phyloP scores from a whole-genome alignment of 1,140 invertebrate genomes.

The Dufourea novaeangliae region DNA sequence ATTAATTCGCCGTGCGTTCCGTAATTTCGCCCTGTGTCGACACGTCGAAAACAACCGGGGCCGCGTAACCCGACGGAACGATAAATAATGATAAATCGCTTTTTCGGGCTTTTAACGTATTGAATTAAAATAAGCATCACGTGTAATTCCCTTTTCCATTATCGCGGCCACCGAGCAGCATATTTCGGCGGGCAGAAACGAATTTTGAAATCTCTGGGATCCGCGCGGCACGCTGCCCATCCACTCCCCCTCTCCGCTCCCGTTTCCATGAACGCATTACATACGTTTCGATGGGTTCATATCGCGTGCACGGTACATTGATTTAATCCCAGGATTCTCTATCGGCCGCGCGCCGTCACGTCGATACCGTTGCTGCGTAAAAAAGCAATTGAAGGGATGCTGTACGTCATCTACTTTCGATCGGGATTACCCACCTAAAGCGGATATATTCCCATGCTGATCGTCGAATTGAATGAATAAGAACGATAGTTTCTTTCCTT shows the following conservation, averaged over 20 bases:
- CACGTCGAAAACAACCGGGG: not conserved
- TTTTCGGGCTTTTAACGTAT: slow-evolving; percentile 16
- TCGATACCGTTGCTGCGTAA: slow-evolving; percentile 27
- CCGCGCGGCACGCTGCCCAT: slow-evolving; percentile 30
- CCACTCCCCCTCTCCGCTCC: not conserved
- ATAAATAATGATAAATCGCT: not conserved
- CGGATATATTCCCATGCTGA: not conserved
- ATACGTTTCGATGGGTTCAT: slow-evolving; percentile 63
- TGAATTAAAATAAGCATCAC: slow-evolving; percentile 23
- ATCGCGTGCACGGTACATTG: slow-evolving; percentile 67
- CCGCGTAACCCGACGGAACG: not conserved
- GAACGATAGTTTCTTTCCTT: too few species aligned
- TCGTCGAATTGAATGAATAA: not conserved
- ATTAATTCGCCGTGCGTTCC: not conserved
- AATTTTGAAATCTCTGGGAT: slow-evolving; percentile 65
- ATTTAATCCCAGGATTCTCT: slow-evolving; percentile 65
- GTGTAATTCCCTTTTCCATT: slow-evolving; percentile 46
- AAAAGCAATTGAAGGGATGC: slow-evolving; percentile 49
- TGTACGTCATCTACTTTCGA: slow-evolving; percentile 60
- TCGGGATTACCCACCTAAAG: slow-evolving; percentile 53
- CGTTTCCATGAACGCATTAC: slow-evolving; percentile 59
- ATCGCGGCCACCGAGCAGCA: slow-evolving; percentile 35
- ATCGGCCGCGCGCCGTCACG: slow-evolving; percentile 30
- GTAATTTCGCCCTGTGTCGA: not conserved
- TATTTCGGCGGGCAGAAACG: slow-evolving; percentile 51